Evolutionary conservation across 2,888 invertebrate genomes (phyloP), one percentile per base, ranked within the genome.

Genomic region (Ischnus inquisitorius): DNA sequence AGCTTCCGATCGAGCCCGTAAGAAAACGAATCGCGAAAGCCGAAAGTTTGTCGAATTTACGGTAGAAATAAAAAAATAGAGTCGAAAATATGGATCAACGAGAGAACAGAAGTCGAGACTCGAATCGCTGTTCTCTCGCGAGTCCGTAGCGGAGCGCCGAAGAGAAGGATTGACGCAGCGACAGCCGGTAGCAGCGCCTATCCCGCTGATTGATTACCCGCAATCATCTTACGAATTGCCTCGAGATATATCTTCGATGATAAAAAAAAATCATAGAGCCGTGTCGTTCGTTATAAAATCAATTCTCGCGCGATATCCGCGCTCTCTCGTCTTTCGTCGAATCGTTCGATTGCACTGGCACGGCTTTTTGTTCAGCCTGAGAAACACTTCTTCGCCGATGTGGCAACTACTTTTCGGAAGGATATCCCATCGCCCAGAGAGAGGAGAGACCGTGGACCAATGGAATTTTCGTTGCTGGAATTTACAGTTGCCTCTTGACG

Each of bases 401-500:
- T 34, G 34, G 34, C 8, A 34, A 34, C 34, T 34, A 6, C 34
- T 34, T 0, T 4, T 34, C 34, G 34, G 34, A 34, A 34, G 34
- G 34, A 34, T 34, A 34, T n/a, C n/a, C n/a, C n/a, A 34, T 6
- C 8, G 8, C 5, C 4, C 34, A 34, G 5, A 34, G 34, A 34
- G 34, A 34, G 34, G 4, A 34, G 34, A 34, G 34, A 34, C 34
- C 8, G 8, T 34, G 34, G 34, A 34, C 34, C 34, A 34, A 34
- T 34, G 34, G 34, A 34, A 34, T 34, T 34, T 34, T 34, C 34
- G 34, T 34, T 4, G 16, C 8, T 10, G 39, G n/a, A 41, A 12
- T 43, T 19, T 16, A 8, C 64, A 78, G 43, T 25, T 64, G 71
- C 14, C 62, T 71, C 67, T 80, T 87, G 84, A 85, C 77, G 75